A percentile compares a stretch with the other conserved stretches of the same genome.
These are phyloP conservation scores for Helicoverpa armigera DNA, from an alignment of 1,140 invertebrate genomes.

Conservation along the genomic window DNA sequence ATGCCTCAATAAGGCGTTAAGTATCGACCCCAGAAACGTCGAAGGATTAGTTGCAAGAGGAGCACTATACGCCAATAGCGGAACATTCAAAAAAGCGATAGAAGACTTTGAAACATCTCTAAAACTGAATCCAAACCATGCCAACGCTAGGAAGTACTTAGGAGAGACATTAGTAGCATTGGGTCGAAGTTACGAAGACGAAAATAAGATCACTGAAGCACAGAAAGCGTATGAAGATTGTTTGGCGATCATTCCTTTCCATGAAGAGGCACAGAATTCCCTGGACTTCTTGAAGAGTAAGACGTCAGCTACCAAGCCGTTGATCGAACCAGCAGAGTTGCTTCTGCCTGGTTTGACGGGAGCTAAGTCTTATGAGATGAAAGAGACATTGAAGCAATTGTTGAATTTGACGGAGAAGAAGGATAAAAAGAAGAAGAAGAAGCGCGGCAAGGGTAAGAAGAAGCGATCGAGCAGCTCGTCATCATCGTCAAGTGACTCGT, in stretches of 20 bases:
- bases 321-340: slow-evolving; percentile 88
- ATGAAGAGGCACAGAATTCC: slow-evolving; percentile 94
- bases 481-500: slow-evolving; percentile 89
- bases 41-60: slow-evolving; percentile 97
- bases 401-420: slow-evolving; percentile 88
- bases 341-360: slow-evolving; percentile 86
- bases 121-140: slow-evolving; percentile 95
- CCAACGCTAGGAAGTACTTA: slow-evolving; percentile 98
- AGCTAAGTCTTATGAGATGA: slow-evolving; percentile 87
- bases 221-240: slow-evolving; percentile 94
- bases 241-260: slow-evolving; percentile 92
- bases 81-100: slow-evolving; percentile 96
- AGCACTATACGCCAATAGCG: slow-evolving; percentile 97
- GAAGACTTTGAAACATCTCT: slow-evolving; percentile 97
- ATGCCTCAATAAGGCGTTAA: slow-evolving; percentile 96
- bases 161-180: slow-evolving; percentile 96
- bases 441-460: slow-evolving; percentile 90
- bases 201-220: slow-evolving; percentile 94
- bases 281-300: slow-evolving; percentile 92
- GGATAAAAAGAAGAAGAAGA: slow-evolving; percentile 92
- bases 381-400: slow-evolving; percentile 89
- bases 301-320: slow-evolving; percentile 85
- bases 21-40: slow-evolving; percentile 96
- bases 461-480: slow-evolving; percentile 90
- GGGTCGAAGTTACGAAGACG: slow-evolving; percentile 94